A percentile compares a stretch with the other conserved stretches of the same genome.
These are phyloP conservation scores for Narcine bancroftii DNA, from an alignment of 2,113 vertebrate genomes.

Conservation along the genomic window DNA sequence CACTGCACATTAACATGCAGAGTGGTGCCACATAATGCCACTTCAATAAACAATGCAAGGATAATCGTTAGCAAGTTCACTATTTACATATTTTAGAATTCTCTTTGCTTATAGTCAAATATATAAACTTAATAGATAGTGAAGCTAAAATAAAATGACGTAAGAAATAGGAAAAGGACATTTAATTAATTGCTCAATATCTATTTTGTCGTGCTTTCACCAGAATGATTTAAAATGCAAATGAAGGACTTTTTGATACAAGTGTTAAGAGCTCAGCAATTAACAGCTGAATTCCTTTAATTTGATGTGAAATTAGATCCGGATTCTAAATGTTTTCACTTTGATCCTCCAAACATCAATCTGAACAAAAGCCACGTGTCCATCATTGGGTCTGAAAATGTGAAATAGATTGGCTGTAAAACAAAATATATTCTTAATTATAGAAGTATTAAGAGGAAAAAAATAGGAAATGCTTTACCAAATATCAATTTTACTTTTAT, in stretches of 20 bases:
- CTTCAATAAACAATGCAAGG: background rate
- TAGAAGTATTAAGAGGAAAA: background rate
- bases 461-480: background rate
- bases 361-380: background rate
- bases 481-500: background rate
- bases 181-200: background rate
- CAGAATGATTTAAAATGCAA: background rate
- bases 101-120: background rate
- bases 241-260: background rate
- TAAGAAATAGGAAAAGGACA: background rate
- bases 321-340: background rate
- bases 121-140: background rate
- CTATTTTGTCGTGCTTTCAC: background rate
- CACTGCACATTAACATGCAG: background rate
- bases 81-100: background rate
- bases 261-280: background rate
- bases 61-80: background rate
- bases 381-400: background rate
- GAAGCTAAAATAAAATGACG: background rate
- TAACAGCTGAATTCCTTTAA: background rate
- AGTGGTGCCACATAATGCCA: background rate
- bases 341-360: background rate
- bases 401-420: background rate
- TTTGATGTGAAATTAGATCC: background rate
- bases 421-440: background rate